Evolutionary conservation across 2,113 vertebrate genomes (phyloP), one percentile per base, ranked within the genome.

Genomic region (Merops nubicus): DNA sequence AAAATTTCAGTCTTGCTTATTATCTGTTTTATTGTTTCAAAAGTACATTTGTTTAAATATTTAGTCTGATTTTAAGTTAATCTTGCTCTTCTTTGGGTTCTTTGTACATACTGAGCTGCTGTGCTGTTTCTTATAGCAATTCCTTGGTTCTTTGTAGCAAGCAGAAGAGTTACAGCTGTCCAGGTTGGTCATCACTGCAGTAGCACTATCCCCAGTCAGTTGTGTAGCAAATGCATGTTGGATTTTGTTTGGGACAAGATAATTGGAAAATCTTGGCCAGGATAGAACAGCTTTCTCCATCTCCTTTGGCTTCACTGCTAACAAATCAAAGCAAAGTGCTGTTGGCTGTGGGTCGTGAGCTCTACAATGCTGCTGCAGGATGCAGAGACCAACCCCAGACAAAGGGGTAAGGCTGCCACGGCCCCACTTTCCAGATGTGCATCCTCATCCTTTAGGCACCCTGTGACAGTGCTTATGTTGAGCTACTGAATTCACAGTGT

Each of bases 361-460:
- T 12, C 23, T 4, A 0, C 11, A 43, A 19, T 0, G 1, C 47
- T 76, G 67, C 42, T 47, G 62, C 2, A 21, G 57, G 50, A 26
- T 43, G 67, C 47, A 36, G 62, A 45, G 43, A 18, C 8, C 9
- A 34, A 1, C 23, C 16, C 33, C 5, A 23, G 43, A 12, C 48
- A 50, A 54, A 33, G 0, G 3, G 6, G 34, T 26, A 10, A 14
- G 0, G 11, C 40, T 86, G 72, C 54, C 63, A 56, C 2, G 1
- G 51, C 10, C 25, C 8, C 1, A 0, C 33, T 11, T 50, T 12
- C 34, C 56, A 34, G 53, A 28, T 6, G 3, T 25, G 31, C 36
- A 70, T 38, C 38, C 28, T 67, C 36, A 62, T 53, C 45, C 51
- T 85, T 65, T 26, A 2, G 4, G 11, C 11, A 11, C 1, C 3